Evolutionary conservation across 1,140 invertebrate genomes (phyloP).

Genomic region (Drosophila nikananu): DNA sequence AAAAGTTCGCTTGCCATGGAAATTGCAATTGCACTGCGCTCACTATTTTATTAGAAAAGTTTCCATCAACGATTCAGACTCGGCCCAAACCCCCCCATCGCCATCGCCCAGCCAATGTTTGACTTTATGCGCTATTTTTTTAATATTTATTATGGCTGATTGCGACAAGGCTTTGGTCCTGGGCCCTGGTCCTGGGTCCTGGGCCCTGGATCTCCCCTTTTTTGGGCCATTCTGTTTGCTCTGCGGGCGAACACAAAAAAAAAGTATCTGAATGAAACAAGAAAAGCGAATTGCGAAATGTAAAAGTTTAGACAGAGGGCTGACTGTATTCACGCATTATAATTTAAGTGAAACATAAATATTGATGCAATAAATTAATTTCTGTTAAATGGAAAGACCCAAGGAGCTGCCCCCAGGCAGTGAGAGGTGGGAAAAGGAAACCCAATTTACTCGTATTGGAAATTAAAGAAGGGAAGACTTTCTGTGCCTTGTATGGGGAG

Average conservation of each 20-base stretch:
- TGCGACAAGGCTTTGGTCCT: constrained; percentile 46
- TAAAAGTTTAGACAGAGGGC: constrained; percentile 67
- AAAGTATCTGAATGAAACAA: not conserved
- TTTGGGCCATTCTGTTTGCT: constrained; percentile 55
- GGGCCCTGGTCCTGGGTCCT: no score
- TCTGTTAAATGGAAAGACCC: constrained; percentile 71
- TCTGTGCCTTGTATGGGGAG: no score
- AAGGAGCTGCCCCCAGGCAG: constrained; percentile 6
- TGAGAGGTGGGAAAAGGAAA: not conserved
- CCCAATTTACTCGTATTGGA: constrained; percentile 11
- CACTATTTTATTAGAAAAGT: constrained; percentile 83
- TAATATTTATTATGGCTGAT: constrained; percentile 83
- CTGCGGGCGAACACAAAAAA: constrained; percentile 43
- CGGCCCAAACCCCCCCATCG: not conserved
- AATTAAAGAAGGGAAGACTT: not conserved
- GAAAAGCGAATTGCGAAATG: constrained; percentile 35
- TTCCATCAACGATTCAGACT: constrained; percentile 44
- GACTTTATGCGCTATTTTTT: constrained; percentile 81
- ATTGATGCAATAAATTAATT: constrained; percentile 84
- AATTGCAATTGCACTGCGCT: constrained; percentile 61
- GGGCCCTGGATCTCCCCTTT: no score
- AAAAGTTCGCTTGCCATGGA: constrained; percentile 51
- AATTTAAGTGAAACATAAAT: constrained; percentile 84
- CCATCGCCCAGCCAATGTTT: constrained; percentile 57
- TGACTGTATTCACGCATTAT: constrained; percentile 83